phyloP scores from a whole-genome alignment of 2,113 vertebrate genomes.

The Rousettus leschenaultii region DNA sequence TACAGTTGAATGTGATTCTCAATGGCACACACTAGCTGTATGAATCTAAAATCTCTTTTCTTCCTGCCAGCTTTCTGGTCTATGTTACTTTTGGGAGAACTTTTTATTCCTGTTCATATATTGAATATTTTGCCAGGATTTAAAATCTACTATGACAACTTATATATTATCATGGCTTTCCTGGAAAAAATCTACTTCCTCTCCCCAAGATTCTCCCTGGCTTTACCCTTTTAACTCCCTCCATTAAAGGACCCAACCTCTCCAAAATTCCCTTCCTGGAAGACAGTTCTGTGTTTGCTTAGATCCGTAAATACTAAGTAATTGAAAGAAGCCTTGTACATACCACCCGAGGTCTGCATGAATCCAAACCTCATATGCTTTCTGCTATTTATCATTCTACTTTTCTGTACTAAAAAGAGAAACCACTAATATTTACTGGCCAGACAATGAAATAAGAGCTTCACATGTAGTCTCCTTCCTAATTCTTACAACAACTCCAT shows the following conservation, averaged over 20 bases:
- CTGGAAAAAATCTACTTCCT: neutral
- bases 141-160: neutral
- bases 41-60: neutral
- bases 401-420: neutral
- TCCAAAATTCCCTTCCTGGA: constrained; percentile 12
- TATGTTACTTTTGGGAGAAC: neutral
- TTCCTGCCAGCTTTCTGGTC: constrained; percentile 15
- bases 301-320: constrained; percentile 4
- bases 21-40: neutral
- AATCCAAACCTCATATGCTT: neutral
- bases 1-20: neutral
- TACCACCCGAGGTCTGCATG: neutral
- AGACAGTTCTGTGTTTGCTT: neutral
- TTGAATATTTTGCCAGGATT: neutral
- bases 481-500: neutral
- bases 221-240: neutral
- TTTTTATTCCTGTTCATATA: constrained; percentile 36
- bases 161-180: neutral
- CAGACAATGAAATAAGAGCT: constrained; percentile 1
- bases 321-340: neutral
- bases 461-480: neutral
- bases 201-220: neutral
- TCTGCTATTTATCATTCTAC: neutral
- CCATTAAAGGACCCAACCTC: neutral
- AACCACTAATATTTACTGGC: neutral